phyloP scores from a whole-genome alignment of 2,113 vertebrate species.

The Neolamprologus brichardi region DNA sequence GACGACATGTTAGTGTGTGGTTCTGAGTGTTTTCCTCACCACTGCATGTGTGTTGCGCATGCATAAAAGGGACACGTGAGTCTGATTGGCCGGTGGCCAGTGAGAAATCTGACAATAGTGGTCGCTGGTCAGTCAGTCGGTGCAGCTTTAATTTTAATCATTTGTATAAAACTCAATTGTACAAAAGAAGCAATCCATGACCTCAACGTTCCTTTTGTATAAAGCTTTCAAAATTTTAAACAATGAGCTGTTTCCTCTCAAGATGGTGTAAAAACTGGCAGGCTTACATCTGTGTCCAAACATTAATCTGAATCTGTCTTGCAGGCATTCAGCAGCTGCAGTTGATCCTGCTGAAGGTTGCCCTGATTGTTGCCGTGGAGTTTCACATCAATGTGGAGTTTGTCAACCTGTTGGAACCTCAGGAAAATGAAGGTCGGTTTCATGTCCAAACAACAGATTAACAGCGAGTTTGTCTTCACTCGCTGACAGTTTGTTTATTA shows the following conservation, averaged over 20 bases:
- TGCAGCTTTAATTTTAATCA: not conserved
- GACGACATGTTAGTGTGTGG: not conserved
- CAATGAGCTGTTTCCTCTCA: not conserved
- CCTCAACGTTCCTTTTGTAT: not conserved
- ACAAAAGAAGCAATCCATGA: not conserved
- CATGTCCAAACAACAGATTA: not conserved
- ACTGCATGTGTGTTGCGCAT: not conserved
- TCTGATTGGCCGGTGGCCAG: not conserved
- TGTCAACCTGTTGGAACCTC: constrained; percentile 87
- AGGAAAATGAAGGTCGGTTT: constrained; percentile 84
- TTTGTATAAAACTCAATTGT: not conserved
- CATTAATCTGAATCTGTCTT: not conserved
- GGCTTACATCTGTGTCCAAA: not conserved
- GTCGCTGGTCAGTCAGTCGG: not conserved
- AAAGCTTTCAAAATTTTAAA: not conserved
- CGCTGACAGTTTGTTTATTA: not conserved
- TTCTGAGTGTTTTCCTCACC: not conserved
- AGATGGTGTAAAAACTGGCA: not conserved
- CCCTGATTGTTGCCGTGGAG: constrained; percentile 90
- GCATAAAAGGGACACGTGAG: not conserved
- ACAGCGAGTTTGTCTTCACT: not conserved
- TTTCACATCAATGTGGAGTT: constrained; percentile 96
- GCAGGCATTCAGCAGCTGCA: constrained; percentile 95
- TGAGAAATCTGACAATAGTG: not conserved
- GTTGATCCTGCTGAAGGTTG: constrained; percentile 92